Base-by-base conservation (phyloP, 2,113 vertebrate genomes). In the Boulengeromyrus knoepffleri region DNA sequence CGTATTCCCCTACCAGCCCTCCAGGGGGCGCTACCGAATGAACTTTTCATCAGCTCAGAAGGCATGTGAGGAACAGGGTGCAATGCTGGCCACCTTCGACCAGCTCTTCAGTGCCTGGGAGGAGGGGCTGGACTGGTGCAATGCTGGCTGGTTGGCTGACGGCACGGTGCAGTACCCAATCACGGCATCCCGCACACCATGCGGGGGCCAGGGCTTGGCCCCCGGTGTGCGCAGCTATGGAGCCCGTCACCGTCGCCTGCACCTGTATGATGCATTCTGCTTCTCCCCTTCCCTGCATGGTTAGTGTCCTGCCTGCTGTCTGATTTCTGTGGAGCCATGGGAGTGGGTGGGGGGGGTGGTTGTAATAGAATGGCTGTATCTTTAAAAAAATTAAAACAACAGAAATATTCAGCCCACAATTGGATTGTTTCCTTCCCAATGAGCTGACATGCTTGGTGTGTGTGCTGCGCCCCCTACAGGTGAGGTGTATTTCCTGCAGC, bases 221-320 rank as follows among this genome's bases (percentile, higher is more conserved):
- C 96, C 98, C 0, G 98, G 98, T 1, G 90, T 99, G 89, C 96
- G 98, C 56, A 99, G 94, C 95, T 99, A 99, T 0, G 98, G 98
- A 45, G 92, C 90, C 0, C 96, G 96, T 0, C 95, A 98, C 93
- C 96, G 91, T 17, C 91, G 93, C 89, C 92, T 96, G 36, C 94
- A 97, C 92, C 96, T 19, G 84, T 99, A 96, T 0, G 98, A 99
- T 0, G 97, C 96, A 21, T 99, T 99, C 95, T 99, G 98, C 94
- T 99, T 99, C 89, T 94, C 96, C 0, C 95, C 97, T 0, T 94
- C 95, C 0, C 91, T 97, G 89, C 97, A 90, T 94, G 98, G 98
- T 99, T 92, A 93, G 3, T 0, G 12, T 3, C 3, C 47, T 24
- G n/a, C 42, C 46, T 10, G 45, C 56, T 10, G 24, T 80, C 36